Percentiles rank a stretch among this genome's conserved stretches.
Conservation (phyloP, 2,113 vertebrate species). For the Laterallus jamaicensis region DNA sequence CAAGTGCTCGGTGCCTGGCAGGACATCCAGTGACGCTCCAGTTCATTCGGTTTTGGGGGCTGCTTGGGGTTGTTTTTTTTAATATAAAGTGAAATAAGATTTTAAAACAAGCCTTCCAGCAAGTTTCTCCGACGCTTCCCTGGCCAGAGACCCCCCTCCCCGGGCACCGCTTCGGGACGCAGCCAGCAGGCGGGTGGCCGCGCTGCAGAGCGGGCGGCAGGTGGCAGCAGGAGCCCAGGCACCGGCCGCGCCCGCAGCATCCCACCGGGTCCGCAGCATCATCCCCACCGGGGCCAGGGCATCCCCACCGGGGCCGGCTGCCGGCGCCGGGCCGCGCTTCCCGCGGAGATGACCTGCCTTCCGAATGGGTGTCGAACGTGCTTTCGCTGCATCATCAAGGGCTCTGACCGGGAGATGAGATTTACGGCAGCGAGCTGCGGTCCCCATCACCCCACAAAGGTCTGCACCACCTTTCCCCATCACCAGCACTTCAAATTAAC, state of each 20-base stretch:
- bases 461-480: background rate
- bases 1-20: background rate
- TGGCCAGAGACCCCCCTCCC: no score
- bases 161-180: no score
- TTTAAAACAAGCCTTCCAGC: background rate
- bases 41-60: no score
- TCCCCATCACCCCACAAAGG: background rate
- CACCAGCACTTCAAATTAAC: background rate
- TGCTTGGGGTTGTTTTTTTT: no score
- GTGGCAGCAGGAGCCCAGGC: constrained; percentile 65
- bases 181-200: no score
- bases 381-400: background rate
- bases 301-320: background rate
- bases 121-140: background rate
- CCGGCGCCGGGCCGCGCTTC: background rate
- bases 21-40: no score
- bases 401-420: background rate
- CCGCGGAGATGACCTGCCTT: background rate
- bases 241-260: background rate
- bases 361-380: background rate
- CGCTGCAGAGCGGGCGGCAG: constrained; percentile 28
- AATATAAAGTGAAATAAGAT: background rate
- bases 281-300: background rate
- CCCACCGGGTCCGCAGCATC: no score
- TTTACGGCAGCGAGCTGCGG: background rate